Evolutionary conservation across 2,113 vertebrate genomes (phyloP), one percentile per base, ranked within the genome.

Genomic region (Tichodroma muraria): DNA sequence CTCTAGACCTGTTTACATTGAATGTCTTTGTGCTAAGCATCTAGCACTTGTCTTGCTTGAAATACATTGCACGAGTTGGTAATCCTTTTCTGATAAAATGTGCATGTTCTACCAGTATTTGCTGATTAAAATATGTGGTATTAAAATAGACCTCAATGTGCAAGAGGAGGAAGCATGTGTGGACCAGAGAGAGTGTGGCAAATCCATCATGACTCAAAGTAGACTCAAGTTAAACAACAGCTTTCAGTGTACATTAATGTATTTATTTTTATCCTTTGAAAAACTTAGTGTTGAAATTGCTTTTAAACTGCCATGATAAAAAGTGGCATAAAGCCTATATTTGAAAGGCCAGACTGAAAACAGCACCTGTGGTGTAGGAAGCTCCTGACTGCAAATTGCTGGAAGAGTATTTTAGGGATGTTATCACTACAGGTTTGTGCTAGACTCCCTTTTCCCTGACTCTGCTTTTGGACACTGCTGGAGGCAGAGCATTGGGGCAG

Each of bases 281-380:
- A 92, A 91, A 44, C 38, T 65, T 64, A 3, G 31, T 40, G 45
- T 66, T 92, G 45, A 81, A 76, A 72, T 65, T 83, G 38, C 44
- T 72, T 95, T 94, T 73, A 56, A 95, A 66, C 40, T 88, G 57
- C 80, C 65, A 49, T 52, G n/a, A 33, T 68, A 44, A 80, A 91
- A 79, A 12, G 61, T 82, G 78, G 31, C 89, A 81, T 71, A 37
- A 79, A 82, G 50, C 33, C 63, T 91, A 23, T 72, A 91, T 85
- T 81, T 6, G 11, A 87, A 91, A 94, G 75, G 75, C 70, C 38
- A 80, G 80, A 50, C 80, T 92, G 87, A 81, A 95, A 92, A 92
- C 63, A 93, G 11, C 82, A 83, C 56, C 38, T 80, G 72, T 47
- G 27, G 22, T 1, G 45, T 91, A 68, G 90, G 92, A 95, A 91